Percentiles rank a stretch among this genome's conserved stretches.
Conservation (phyloP, 2,797 vertebrate genomes). For the Falco biarmicus region DNA sequence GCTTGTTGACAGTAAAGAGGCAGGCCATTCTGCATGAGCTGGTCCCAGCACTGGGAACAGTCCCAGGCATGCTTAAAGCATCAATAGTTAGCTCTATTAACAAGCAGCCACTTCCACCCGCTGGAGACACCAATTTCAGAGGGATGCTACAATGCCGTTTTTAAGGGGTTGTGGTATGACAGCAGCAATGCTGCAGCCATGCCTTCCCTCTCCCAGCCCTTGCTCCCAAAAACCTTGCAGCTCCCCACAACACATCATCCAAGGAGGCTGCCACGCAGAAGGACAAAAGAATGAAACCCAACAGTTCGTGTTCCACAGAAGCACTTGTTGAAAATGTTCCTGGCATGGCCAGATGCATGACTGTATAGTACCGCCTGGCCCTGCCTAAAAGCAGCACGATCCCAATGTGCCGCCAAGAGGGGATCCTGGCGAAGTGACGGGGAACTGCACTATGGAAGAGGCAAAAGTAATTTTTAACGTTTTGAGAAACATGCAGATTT, state of each 20-base stretch:
- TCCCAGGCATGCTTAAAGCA: neutral
- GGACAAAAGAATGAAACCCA: neutral
- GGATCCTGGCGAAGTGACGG: neutral
- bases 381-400: neutral
- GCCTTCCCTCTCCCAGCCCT: neutral
- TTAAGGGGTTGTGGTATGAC: neutral
- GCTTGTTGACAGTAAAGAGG: neutral
- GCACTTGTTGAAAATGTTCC: neutral
- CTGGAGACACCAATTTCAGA: neutral
- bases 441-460: neutral
- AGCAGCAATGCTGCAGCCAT: neutral
- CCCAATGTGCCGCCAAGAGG: neutral
- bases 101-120: neutral
- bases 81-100: neutral
- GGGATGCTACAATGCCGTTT: neutral
- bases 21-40: neutral
- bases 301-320: neutral
- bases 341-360: neutral
- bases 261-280: neutral
- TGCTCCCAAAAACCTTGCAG: rapidly evolving
- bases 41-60: neutral
- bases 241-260: neutral
- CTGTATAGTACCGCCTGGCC: neutral
- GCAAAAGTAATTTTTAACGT: neutral
- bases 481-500: neutral